Evolutionary conservation across 2,113 vertebrate species (phyloP).

Genomic region (Chitala chitala): DNA sequence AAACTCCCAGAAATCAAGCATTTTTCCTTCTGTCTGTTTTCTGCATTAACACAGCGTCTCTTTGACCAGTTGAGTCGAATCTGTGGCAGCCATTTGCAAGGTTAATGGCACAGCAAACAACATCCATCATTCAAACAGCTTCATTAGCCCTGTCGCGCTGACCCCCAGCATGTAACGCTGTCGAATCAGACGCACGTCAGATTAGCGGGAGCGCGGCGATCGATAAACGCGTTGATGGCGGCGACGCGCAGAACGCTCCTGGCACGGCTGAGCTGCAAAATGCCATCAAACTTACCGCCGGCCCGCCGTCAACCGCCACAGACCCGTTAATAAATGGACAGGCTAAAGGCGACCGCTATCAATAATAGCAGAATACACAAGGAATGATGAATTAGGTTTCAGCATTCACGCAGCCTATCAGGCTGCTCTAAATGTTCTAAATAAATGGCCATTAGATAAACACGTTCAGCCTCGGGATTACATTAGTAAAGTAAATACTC

Average conservation of each 20-base stretch:
- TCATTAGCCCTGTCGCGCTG: slow-evolving; percentile 79
- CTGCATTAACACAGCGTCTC: neutral
- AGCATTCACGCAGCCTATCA: slow-evolving; percentile 43
- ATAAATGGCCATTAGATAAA: slow-evolving; percentile 46
- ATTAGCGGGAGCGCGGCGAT: slow-evolving; percentile 87
- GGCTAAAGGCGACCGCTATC: slow-evolving; percentile 74
- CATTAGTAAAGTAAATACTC: slow-evolving; percentile 52
- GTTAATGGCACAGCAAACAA: slow-evolving; percentile 75
- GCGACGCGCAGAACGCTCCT: slow-evolving; percentile 62
- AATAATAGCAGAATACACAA: slow-evolving; percentile 63
- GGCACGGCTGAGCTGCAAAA: slow-evolving; percentile 64
- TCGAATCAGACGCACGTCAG: slow-evolving; percentile 81
- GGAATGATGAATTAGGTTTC: slow-evolving; percentile 75
- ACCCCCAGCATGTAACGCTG: slow-evolving; percentile 78
- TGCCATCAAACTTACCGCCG: slow-evolving; percentile 65
- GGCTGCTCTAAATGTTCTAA: slow-evolving; percentile 46
- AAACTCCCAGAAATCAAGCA: no score
- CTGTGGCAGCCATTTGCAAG: slow-evolving; percentile 71
- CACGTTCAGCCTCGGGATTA: slow-evolving; percentile 50
- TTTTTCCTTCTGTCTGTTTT: no score
- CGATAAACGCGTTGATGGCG: slow-evolving; percentile 68
- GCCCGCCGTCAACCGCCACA: slow-evolving; percentile 74
- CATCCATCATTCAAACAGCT: slow-evolving; percentile 82
- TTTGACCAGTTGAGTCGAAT: slow-evolving; percentile 34
- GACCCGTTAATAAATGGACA: slow-evolving; percentile 73